These are phyloP conservation scores for Sphinx pinastri DNA, from an alignment of 2,888 invertebrate species.

Conservation along the genomic window DNA sequence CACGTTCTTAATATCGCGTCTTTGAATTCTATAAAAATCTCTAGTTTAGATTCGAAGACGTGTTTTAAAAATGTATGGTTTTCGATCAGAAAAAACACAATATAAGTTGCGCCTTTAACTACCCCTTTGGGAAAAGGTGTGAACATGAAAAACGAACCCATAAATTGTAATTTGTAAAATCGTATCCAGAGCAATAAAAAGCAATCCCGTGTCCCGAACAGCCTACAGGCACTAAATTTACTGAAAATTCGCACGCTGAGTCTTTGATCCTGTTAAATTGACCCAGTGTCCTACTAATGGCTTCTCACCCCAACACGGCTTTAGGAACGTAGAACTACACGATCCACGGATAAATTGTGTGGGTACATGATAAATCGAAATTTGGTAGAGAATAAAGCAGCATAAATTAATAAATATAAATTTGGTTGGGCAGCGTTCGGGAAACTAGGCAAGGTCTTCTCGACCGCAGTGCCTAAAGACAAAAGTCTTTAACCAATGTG, in stretches of 20 bases:
- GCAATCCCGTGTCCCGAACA: not conserved
- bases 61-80: too few relatives aligned
- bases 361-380: conserved; percentile 1
- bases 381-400: not conserved
- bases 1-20: too few relatives aligned
- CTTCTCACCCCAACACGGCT: conserved; percentile 3
- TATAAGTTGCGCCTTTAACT: too few relatives aligned
- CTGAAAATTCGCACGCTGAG: not conserved
- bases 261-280: conserved; percentile 7
- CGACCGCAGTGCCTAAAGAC: too few relatives aligned
- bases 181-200: not conserved
- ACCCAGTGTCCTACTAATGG: conserved; percentile 9
- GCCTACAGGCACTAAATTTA: not conserved
- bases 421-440: too few relatives aligned
- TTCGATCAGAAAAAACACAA: too few relatives aligned
- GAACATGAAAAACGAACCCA: not conserved
- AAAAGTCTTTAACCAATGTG: too few relatives aligned
- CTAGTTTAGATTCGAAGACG: too few relatives aligned
- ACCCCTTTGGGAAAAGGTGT: too few relatives aligned
- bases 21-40: too few relatives aligned
- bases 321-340: conserved; percentile 1
- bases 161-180: not conserved
- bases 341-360: not conserved
- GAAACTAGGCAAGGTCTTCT: too few relatives aligned
- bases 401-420: too few relatives aligned